Base-by-base conservation (phyloP, 1,140 invertebrate genomes). In the Heliconius eleuchia region DNA sequence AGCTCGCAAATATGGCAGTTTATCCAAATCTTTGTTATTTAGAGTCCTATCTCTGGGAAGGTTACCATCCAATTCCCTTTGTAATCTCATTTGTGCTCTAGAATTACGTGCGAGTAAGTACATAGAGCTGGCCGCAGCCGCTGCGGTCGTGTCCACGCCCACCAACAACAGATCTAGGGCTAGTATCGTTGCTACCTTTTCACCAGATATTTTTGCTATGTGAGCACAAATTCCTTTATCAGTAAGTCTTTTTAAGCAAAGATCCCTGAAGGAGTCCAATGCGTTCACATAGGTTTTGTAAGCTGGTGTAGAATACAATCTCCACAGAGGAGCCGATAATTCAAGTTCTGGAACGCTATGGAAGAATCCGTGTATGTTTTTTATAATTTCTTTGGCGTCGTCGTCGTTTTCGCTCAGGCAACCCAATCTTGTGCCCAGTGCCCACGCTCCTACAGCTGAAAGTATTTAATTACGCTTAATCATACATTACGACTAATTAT, bases 91-190 rank as follows among this genome's bases (percentile, higher is more conserved):
- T 89, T 99, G 98, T 76, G 97, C 96, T 2, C 97, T 96, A 13
- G 95, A 95, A 94, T 98, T 97, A 79, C 96, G 95, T 11, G 97
- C 96, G 76, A 98, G 89, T 89, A 98, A 96, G 93, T 98, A 98
- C 9, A 98, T 95, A 0, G 97, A 96, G 60, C 97, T 98, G 0
- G 96, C 96, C 3, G 97, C 95, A 0, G 97, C 95, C 73, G 97
- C 97, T 0, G 97, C 97, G 0, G 97, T 98, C 66, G 98, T 98
- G 84, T 98, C 97, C 11, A 98, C 97, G 7, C 98, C 98, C 72
- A 98, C 98, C n/a, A 98, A 91, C 78, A 98, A 96, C 78, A 98
- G 94, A 92, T 98, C 98, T 60, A 98, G 87, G 0, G 97, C 97
- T 23, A 98, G 92, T 60, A 98, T 96, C 9, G 96, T 96, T 4